Evolutionary conservation across 1,140 invertebrate genomes (phyloP).

Genomic region (Stenopsyche tienmushanensis): DNA sequence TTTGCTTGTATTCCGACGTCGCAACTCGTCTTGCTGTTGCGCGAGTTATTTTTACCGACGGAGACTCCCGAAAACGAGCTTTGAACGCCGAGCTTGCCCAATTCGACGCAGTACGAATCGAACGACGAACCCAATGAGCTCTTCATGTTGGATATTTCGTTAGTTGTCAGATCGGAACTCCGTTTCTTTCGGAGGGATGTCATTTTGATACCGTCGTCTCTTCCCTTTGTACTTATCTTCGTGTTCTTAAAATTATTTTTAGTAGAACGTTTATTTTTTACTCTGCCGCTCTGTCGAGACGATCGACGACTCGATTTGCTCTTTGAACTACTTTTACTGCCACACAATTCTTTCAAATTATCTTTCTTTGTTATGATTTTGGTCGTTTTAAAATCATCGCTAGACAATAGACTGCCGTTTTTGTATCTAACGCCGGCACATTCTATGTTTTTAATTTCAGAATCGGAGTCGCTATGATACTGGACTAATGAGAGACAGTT

Average conservation of each 20-base stretch:
- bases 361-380: conserved; percentile 22
- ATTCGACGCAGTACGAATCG: conserved; percentile 48
- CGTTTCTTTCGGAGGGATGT: conserved; percentile 37
- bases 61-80: conserved; percentile 54
- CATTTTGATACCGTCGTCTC: too few species aligned
- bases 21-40: conserved; percentile 52
- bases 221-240: conserved; percentile 25
- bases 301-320: conserved; percentile 42
- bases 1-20: conserved; percentile 61
- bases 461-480: conserved; percentile 38
- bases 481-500: conserved; percentile 26
- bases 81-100: conserved; percentile 47
- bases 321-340: conserved; percentile 42
- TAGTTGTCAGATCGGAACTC: conserved; percentile 31
- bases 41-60: conserved; percentile 54
- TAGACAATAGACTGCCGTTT: conserved; percentile 22
- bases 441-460: conserved; percentile 20
- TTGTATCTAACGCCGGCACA: conserved; percentile 20
- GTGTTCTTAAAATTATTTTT: conserved; percentile 24
- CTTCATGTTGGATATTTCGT: conserved; percentile 22
- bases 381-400: conserved; percentile 12
- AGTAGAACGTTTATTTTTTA: conserved; percentile 33
- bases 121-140: conserved; percentile 39
- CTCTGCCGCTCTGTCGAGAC: conserved; percentile 43
- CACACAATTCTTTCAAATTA: conserved; percentile 23